Conservation (phyloP, 1,140 invertebrate genomes). For the Chlorops oryzae region DNA sequence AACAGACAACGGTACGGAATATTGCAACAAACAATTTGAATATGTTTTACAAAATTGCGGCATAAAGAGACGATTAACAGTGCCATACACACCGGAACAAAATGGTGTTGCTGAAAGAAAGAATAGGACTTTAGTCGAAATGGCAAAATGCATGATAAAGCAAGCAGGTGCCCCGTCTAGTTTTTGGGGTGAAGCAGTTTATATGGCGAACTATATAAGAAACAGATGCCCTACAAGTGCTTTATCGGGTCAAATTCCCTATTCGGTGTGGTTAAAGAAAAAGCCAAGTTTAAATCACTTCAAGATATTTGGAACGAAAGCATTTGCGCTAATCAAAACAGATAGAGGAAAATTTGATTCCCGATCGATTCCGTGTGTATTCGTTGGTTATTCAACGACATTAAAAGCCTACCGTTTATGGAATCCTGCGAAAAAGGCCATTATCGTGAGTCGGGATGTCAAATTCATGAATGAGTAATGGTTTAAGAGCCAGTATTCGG, state of each 20-base stretch:
- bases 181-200: too few species aligned
- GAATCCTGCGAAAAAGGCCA: neutral
- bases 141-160: too few species aligned
- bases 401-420: constrained; percentile 7
- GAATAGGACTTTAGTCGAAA: too few species aligned
- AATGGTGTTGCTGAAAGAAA: constrained; percentile 39
- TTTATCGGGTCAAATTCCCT: too few species aligned
- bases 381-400: constrained; percentile 3
- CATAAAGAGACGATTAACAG: constrained; percentile 19
- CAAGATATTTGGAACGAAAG: constrained; percentile 3
- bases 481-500: constrained; percentile 4
- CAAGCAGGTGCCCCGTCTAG: too few species aligned
- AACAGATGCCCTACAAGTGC: too few species aligned
- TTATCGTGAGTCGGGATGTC: constrained; percentile 1
- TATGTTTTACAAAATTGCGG: constrained; percentile 16
- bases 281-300: neutral
- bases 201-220: too few species aligned
- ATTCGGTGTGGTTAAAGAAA: neutral
- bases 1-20: constrained; percentile 35
- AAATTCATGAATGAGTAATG: constrained; percentile 2
- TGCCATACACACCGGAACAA: constrained; percentile 35
- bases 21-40: constrained; percentile 29
- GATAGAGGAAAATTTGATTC: constrained; percentile 2
- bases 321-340: constrained; percentile 1
- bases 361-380: constrained; percentile 3